phyloP scores from a whole-genome alignment of 2,113 vertebrate species.

The Cyanoramphus novaezelandiae region DNA sequence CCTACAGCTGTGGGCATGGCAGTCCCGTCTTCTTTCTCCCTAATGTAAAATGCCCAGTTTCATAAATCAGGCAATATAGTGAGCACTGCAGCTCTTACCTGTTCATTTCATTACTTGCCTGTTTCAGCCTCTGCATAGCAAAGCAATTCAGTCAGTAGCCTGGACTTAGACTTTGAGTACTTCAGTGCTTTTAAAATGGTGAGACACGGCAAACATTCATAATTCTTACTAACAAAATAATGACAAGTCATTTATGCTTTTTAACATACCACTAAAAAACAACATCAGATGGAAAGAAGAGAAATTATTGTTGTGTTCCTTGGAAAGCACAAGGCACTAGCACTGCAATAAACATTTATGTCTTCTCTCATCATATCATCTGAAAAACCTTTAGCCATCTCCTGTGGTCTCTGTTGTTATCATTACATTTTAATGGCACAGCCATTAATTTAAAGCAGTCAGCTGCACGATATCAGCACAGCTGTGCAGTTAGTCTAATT shows the following conservation, averaged over 20 bases:
- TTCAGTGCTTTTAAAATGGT: neutral
- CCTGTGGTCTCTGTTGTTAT: neutral
- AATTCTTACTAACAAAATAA: neutral
- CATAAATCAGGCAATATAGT: neutral
- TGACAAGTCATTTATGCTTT: neutral
- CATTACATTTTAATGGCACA: neutral
- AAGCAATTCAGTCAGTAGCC: neutral
- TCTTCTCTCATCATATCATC: neutral
- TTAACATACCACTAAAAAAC: neutral
- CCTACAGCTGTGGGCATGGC: neutral
- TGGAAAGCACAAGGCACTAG: neutral
- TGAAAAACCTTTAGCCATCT: neutral
- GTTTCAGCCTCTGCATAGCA: neutral
- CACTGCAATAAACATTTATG: neutral
- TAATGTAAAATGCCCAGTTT: neutral
- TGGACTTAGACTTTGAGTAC: neutral
- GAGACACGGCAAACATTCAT: neutral
- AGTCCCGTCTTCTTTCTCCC: neutral
- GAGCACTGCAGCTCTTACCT: neutral
- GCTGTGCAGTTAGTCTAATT: neutral
- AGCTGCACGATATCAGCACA: conserved; percentile 11
- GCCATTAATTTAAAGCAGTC: neutral
- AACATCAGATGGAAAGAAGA: neutral
- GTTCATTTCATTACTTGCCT: neutral
- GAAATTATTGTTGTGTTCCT: neutral